Base-by-base conservation (phyloP, 1,140 invertebrate species). In the Aphelenchoides fujianensis region DNA sequence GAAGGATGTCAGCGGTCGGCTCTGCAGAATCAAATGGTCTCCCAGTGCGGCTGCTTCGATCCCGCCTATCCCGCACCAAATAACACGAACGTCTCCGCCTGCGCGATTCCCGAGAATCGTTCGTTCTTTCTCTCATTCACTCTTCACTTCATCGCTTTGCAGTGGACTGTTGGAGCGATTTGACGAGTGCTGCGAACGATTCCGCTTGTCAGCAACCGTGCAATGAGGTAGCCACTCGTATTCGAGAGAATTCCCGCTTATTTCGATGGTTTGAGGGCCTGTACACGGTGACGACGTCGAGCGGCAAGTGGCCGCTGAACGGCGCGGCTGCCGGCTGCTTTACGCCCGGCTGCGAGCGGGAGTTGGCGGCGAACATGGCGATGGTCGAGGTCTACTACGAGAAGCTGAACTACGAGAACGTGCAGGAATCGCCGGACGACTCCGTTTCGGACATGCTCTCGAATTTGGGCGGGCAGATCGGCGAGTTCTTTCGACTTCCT, bases 1-100 rank as follows among this genome's bases (percentile, higher is more conserved):
- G 72, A 73, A 68, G 71, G 57, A 37, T 73, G 72, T 36, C 72
- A 73, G 69, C 72, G 72, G 9, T 75, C 72, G n/a, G 31, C 27
- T n/a, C 53, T 59, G 28, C 72, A 73, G 31, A 16, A 69, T 19
- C n/a, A 19, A 9, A 73, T 73, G 19, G 28, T 73, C 2, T 12
- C 27, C 9, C 16, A 32, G 9, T 73, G 72, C 23, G 28, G 36
- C 19, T 73, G 72, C 3, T 73, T 63, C 32, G 72, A 73, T 55
- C 72, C 72, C 5, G 3, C n/a, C 7, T 73, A 75, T 74, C 72
- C 72, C 16, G 16, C 36, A 0, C 53, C 37, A 0, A 70, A 57
- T 5, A 19, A 34, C 37, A 69, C 3, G 2, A 12, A 55, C 1
- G 27, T 67, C 2, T 16, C 27, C 1, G 16, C 32, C 12, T 73